These are phyloP conservation scores for Philereme transversata DNA, from an alignment of 2,888 invertebrate species.

Conservation along the genomic window DNA sequence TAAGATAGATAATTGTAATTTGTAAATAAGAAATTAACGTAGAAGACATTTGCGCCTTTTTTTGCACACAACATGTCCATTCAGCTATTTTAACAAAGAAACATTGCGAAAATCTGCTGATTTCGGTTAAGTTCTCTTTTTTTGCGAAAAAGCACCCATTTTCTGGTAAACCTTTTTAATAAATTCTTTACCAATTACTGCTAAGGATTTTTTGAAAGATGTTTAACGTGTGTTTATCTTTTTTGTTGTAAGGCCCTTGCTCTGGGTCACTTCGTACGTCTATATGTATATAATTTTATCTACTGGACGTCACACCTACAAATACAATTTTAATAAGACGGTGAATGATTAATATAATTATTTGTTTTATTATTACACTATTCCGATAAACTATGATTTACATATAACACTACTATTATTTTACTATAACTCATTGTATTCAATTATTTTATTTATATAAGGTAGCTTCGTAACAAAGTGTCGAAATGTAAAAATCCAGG, in stretches of 20 bases:
- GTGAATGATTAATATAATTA: constrained; percentile 23
- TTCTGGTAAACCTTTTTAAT: neutral
- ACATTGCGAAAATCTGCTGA: too few species aligned
- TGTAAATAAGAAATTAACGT: too few species aligned
- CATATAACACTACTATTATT: constrained; percentile 6
- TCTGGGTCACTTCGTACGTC: neutral
- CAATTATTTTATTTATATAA: neutral
- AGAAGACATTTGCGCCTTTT: too few species aligned
- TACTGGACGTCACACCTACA: constrained; percentile 61
- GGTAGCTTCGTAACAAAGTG: constrained; percentile 1
- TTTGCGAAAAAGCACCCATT: neutral
- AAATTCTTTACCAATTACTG: too few species aligned
- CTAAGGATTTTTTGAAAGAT: too few species aligned
- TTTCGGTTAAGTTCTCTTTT: neutral
- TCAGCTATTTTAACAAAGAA: too few species aligned
- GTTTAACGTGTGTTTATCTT: too few species aligned
- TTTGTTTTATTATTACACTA: neutral
- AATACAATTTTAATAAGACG: constrained; percentile 43
- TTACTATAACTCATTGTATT: neutral
- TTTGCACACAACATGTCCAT: too few species aligned
- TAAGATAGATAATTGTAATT: too few species aligned
- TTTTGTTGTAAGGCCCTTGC: too few species aligned
- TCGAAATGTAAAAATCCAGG: constrained; percentile 1
- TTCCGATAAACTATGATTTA: constrained; percentile 21
- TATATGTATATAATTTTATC: constrained; percentile 2